phyloP scores from a whole-genome alignment of 2,797 vertebrate genomes.

The Anguilla obscura region DNA sequence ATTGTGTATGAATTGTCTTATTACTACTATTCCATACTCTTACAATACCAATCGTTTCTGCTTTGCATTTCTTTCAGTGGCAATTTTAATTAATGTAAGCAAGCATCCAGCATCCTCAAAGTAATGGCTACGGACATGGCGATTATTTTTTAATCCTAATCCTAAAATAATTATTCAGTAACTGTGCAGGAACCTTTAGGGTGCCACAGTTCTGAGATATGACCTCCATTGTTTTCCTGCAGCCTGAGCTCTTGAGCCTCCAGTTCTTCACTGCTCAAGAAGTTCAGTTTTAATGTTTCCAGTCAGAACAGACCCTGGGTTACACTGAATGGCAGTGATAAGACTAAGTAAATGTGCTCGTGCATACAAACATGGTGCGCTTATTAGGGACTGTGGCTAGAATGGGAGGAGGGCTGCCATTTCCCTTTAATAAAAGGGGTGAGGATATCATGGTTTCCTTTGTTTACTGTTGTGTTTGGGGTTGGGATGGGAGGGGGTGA shows the following conservation, averaged over 20 bases:
- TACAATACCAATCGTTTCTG: too few relatives aligned
- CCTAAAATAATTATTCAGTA: not conserved
- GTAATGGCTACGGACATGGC: not conserved
- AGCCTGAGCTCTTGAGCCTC: not conserved
- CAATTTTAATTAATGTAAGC: not conserved
- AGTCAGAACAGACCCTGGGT: not conserved
- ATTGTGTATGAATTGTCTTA: not conserved
- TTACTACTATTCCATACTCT: not conserved
- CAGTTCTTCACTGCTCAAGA: not conserved
- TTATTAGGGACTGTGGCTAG: not conserved
- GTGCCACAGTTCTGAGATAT: not conserved
- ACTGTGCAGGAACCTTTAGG: not conserved
- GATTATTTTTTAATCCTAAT: not conserved
- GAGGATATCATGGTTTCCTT: constrained; percentile 31
- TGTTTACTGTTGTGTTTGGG: constrained; percentile 33
- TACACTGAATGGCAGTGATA: not conserved
- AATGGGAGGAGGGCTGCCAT: not conserved
- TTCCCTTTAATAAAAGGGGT: not conserved
- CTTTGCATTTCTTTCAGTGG: too few relatives aligned
- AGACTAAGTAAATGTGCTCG: not conserved
- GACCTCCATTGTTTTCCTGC: not conserved
- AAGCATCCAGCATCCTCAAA: not conserved
- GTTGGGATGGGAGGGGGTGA: not conserved
- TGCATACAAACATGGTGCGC: not conserved
- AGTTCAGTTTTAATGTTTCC: not conserved